These are phyloP conservation scores for Drosophila mercatorum DNA, from an alignment of 2,888 invertebrate species.

Conservation along the genomic window DNA sequence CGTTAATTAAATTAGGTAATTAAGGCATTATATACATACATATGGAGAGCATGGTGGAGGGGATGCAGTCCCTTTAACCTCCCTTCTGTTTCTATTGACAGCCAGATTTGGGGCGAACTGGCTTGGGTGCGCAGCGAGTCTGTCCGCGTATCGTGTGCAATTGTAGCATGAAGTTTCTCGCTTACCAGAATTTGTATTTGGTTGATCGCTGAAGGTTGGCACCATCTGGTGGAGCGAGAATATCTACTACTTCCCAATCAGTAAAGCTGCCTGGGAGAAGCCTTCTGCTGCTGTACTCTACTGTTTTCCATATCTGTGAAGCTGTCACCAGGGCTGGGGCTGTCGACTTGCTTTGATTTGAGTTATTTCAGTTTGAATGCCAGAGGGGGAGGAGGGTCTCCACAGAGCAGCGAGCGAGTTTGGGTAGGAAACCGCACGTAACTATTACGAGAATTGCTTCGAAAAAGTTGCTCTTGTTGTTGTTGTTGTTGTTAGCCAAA, in stretches of 20 bases:
- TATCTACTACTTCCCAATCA: too few species aligned
- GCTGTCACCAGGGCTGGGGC: constrained; percentile 35
- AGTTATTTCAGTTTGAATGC: constrained; percentile 27
- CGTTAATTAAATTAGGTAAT: constrained; percentile 69
- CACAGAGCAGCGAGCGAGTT: background rate
- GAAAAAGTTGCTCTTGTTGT: constrained; percentile 9
- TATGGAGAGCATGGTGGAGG: too few species aligned
- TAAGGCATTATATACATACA: constrained; percentile 13
- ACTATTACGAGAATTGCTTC: constrained; percentile 32
- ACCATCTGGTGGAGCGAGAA: too few species aligned
- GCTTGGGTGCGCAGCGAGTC: too few species aligned
- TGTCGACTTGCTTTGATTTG: constrained; percentile 54
- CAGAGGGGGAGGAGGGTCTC: background rate
- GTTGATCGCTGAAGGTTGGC: too few species aligned
- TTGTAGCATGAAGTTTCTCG: too few species aligned
- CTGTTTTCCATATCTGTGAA: background rate
- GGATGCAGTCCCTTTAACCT: too few species aligned
- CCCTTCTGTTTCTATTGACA: too few species aligned
- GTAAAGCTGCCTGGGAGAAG: too few species aligned
- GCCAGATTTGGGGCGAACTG: too few species aligned
- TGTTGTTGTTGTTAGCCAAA: constrained; percentile 11
- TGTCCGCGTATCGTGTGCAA: too few species aligned
- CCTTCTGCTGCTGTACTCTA: background rate
- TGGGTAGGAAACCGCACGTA: constrained; percentile 29
- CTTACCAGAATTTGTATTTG: too few species aligned